Percentiles rank a stretch among this genome's conserved stretches.
These are phyloP conservation scores for Amia ocellicauda DNA, from an alignment of 2,113 vertebrate species.

Conservation along the genomic window DNA sequence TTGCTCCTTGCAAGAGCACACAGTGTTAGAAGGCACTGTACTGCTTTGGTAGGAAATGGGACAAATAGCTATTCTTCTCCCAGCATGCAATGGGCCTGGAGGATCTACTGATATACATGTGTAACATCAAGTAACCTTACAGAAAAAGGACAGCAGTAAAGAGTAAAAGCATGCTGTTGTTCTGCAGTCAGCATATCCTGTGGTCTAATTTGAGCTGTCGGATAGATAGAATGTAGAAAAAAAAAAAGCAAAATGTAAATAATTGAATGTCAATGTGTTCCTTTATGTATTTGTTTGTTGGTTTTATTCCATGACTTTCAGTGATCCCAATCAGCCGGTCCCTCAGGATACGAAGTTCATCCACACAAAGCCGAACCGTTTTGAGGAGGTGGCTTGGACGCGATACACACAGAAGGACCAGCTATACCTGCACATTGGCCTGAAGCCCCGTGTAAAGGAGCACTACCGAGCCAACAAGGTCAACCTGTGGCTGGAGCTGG, in stretches of 20 bases:
- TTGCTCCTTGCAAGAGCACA: no score
- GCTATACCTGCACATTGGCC: constrained; percentile 94
- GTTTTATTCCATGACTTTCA: constrained; percentile 46
- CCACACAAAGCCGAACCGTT: constrained; percentile 96
- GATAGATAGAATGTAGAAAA: background rate
- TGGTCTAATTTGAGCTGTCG: constrained; percentile 42
- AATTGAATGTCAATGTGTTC: background rate
- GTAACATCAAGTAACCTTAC: constrained; percentile 52
- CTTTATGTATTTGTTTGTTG: background rate
- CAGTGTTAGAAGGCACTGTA: constrained; percentile 26
- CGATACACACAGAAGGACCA: constrained; percentile 98
- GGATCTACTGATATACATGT: constrained; percentile 56
- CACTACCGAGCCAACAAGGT: constrained; percentile 98
- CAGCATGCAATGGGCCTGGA: constrained; percentile 36
- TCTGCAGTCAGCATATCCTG: constrained; percentile 49
- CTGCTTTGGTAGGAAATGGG: constrained; percentile 42
- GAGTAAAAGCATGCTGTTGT: constrained; percentile 47
- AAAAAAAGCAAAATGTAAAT: background rate
- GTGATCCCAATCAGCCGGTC: constrained; percentile 96
- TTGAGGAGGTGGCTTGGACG: constrained; percentile 98
- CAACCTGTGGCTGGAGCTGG: constrained; percentile 95
- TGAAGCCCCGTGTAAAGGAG: constrained; percentile 96
- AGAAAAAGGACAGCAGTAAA: constrained; percentile 47
- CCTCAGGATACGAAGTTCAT: constrained; percentile 99
- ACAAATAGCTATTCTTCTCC: constrained; percentile 40